Evolutionary conservation across 2,797 vertebrate genomes (phyloP).

Genomic region (Adelosebastes latens): DNA sequence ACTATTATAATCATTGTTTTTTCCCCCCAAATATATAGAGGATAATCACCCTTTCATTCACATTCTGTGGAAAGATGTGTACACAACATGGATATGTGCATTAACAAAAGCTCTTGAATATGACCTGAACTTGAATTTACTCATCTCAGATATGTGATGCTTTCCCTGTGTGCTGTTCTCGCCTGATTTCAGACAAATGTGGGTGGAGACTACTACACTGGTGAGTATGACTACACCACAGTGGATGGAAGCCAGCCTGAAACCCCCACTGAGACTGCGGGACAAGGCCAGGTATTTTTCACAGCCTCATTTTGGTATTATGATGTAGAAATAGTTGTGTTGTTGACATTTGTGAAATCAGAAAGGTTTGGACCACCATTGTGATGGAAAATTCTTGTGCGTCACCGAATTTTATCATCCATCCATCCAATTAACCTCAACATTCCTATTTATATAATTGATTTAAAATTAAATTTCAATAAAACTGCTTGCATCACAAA

Average conservation of each 20-base stretch:
- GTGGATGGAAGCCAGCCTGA: constrained; percentile 86
- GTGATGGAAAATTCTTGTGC: neutral
- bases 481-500: constrained; percentile 9
- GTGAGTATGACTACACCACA: constrained; percentile 85
- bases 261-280: constrained; percentile 79
- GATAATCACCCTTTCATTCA: neutral
- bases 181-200: constrained; percentile 72
- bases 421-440: constrained; percentile 3
- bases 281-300: constrained; percentile 85
- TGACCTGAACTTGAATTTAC: neutral
- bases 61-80: neutral
- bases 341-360: neutral
- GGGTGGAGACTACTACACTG: constrained; percentile 86
- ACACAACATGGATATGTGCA: neutral
- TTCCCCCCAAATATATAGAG: neutral
- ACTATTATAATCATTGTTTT: neutral
- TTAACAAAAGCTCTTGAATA: neutral
- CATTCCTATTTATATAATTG: neutral
- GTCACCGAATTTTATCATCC: neutral
- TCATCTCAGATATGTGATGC: neutral
- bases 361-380: neutral
- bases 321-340: neutral
- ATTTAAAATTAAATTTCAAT: neutral
- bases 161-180: neutral
- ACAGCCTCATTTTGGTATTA: neutral